Base-by-base conservation (phyloP, 2,113 vertebrate genomes). In the Pangasianodon gigas region DNA sequence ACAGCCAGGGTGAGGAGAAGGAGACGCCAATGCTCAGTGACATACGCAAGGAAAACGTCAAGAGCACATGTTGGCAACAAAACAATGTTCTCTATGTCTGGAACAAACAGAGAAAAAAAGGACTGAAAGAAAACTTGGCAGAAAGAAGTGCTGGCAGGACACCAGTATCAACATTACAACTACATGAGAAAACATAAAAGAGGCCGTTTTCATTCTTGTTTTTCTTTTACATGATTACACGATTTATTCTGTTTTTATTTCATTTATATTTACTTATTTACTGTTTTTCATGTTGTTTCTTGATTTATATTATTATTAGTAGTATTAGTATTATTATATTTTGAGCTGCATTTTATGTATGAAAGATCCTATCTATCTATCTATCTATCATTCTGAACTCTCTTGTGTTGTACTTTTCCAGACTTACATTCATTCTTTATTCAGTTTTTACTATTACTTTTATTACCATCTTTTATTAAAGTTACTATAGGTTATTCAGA, bases 1-100 rank as follows among this genome's bases (percentile, higher is more conserved):
- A 84, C 14, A 60, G 2, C 46, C 48, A 91, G n/a, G 37, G 52
- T 92, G 7, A 91, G 8, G 1, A 62, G 29, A 88, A 91, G 13
- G 1, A 62, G 32, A 89, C 86, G 24, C 32, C 0, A 4, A 52
- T 4, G 79, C 79, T 54, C 48, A 1, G 37, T 3, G 37, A 37
- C n/a, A 58, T 21, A 26, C 16, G 0, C 3, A 6, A 83, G 44
- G 79, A 54, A 81, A 81, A n/a, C 6, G 10, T 87, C 10, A 26
- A 13, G 14, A 7, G 67, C 44, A 37, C 21, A 11, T 29, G 24
- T 8, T 58, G 44, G 48, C 77, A 41, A 19, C 16, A 0, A 11
- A 88, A 56, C 14, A 51, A 56, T 69, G 77, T n/a, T 90, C 75
- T 75, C 51, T 52, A 41, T 14, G 88, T 81, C 6, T 86, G 80